These are phyloP conservation scores for Caenorhabditis sp. DNA, from an alignment of 2,888 invertebrate genomes.

Conservation along the genomic window DNA sequence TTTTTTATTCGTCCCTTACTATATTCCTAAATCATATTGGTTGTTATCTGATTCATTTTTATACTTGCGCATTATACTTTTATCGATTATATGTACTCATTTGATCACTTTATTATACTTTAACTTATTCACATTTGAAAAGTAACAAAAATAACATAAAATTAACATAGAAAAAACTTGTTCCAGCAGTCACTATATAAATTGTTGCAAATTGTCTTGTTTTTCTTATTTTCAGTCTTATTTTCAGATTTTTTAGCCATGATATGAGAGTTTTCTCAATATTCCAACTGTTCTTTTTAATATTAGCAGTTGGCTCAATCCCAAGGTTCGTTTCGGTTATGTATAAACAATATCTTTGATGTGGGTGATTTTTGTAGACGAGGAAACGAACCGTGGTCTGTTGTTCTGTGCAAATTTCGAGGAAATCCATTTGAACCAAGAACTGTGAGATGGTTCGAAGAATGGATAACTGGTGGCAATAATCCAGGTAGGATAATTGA, in stretches of 20 bases:
- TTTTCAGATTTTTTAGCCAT: not conserved
- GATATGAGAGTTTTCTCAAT: constrained; percentile 3
- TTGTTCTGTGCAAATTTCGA: constrained; percentile 65
- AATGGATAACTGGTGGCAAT: constrained; percentile 59
- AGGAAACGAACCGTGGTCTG: constrained; percentile 48
- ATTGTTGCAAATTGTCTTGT: not conserved
- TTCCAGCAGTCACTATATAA: not conserved
- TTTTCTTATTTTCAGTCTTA: not conserved
- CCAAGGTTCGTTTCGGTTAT: not conserved
- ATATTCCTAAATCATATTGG: not conserved
- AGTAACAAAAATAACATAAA: not conserved
- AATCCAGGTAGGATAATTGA: constrained; percentile 55
- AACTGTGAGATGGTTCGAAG: constrained; percentile 56
- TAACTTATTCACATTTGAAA: no score
- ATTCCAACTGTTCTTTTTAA: not conserved
- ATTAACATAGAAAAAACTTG: not conserved
- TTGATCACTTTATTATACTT: no score
- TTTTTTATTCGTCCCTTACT: not conserved
- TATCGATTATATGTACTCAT: not conserved
- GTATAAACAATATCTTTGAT: not conserved
- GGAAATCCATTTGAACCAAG: constrained; percentile 58
- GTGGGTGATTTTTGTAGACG: constrained; percentile 20
- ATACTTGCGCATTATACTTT: not conserved
- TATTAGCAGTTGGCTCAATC: not conserved
- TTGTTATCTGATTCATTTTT: not conserved